Evolutionary conservation across 2,113 vertebrate species (phyloP), one percentile per base, ranked within the genome.

Genomic region (Charina bottae): DNA sequence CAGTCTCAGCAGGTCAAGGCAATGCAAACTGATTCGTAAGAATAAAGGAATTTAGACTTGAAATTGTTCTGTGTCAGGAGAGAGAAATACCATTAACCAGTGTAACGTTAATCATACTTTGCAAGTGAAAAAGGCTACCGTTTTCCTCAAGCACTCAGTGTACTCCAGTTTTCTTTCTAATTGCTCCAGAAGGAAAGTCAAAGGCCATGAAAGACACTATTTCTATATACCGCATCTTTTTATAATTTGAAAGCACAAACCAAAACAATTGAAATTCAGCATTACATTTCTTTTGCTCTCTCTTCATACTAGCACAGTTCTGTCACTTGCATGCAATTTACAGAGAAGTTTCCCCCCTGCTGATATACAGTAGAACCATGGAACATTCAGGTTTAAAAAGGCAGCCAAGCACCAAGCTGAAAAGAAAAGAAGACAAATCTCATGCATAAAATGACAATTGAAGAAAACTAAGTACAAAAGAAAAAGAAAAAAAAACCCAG

Each of bases 381-480:
- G 93, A 93, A 96, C 96, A 96, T 94, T 94, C 93, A 94, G 93
- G 92, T 96, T 95, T 94, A 93, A 96, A 96, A 96, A 96, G 94
- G 95, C 95, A 97, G 97, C 95, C 97, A 98, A 95, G 94, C 94
- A 97, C 96, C 96, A 87, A 96, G 95, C 92, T 94, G 72, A 96
- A 97, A 97, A 97, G 96, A 96, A 96, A 94, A 59, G 58, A 8
- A 64, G 23, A 49, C 96, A 92, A 95, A 95, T 94, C 90, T 97
- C 98, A 98, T 98, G 98, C 98, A 98, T 95, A 96, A 97, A 97
- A 94, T 91, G 97, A 96, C 93, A 97, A 96, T 58, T 97, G 96
- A 95, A 95, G 96, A 95, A 93, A 96, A 92, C 89, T 87, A 92
- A 60, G 49, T 28, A 92, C 46, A 28, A 89, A 89, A n/a, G 4